phyloP scores from a whole-genome alignment of 2,888 invertebrate genomes.

The Antheraea assamensis region DNA sequence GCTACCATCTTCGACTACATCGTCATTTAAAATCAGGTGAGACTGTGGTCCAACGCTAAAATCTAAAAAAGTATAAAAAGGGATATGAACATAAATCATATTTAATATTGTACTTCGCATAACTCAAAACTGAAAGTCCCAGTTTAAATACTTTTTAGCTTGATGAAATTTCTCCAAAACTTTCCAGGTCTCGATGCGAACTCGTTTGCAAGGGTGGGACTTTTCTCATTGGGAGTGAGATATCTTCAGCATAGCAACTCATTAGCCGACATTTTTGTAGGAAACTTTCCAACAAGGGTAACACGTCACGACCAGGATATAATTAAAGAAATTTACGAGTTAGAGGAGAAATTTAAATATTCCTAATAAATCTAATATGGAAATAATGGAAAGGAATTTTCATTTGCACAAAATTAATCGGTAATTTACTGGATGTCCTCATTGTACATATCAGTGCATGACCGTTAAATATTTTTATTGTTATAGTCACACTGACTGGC shows the following conservation, averaged over 20 bases:
- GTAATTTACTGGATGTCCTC: too few relatives aligned
- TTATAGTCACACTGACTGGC: too few relatives aligned
- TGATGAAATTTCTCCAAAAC: conserved; percentile 3
- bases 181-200: conserved; percentile 4
- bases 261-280: conserved; percentile 6
- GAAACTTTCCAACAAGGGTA: not conserved
- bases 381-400: not conserved
- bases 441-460: too few relatives aligned
- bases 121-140: not conserved
- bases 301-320: not conserved
- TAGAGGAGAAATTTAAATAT: not conserved
- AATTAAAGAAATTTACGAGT: not conserved
- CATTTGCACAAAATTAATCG: not conserved
- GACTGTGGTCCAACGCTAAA: too few relatives aligned
- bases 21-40: too few relatives aligned
- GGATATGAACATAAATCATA: not conserved
- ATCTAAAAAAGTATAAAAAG: not conserved
- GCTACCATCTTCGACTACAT: too few relatives aligned
- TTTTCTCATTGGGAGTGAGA: not conserved
- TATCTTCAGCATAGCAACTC: not conserved
- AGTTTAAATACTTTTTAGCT: not conserved
- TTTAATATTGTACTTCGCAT: not conserved
- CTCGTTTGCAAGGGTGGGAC: not conserved
- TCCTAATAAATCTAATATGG: not conserved
- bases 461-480: not conserved